Conservation (phyloP, 2,888 invertebrate species). For the Aleiodes testaceus region DNA sequence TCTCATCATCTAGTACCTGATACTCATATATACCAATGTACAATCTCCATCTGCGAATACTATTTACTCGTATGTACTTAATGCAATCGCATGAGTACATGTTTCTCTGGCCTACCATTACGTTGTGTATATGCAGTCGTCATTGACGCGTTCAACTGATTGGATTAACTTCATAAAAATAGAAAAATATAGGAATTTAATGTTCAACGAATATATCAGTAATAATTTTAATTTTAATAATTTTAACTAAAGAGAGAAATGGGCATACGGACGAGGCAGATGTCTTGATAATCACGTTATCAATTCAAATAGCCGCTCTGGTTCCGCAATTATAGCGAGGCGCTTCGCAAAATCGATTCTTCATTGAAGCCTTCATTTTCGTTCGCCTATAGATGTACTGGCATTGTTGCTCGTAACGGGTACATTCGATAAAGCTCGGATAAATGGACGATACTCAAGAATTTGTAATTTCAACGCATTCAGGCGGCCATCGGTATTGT, state of each 20-base stretch:
- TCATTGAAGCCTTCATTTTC: slow-evolving; percentile 36
- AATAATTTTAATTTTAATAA: too few relatives aligned
- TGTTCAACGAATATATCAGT: too few relatives aligned
- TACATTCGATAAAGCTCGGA: neutral
- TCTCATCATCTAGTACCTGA: too few relatives aligned
- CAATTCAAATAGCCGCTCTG: slow-evolving; percentile 50
- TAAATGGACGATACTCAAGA: slow-evolving; percentile 4
- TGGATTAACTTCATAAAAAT: neutral
- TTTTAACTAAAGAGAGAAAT: neutral
- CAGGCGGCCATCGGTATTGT: neutral
- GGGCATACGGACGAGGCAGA: slow-evolving; percentile 49
- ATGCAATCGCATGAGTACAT: too few relatives aligned
- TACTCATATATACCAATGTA: too few relatives aligned
- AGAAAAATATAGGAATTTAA: neutral
- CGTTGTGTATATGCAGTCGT: neutral
- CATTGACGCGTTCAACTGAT: too few relatives aligned
- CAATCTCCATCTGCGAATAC: too few relatives aligned
- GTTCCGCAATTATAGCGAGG: slow-evolving; percentile 48
- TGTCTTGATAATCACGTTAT: slow-evolving; percentile 53
- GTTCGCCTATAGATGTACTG: neutral
- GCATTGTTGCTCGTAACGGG: slow-evolving; percentile 9
- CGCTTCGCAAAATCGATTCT: slow-evolving; percentile 48
- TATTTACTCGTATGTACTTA: too few relatives aligned
- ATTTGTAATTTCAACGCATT: slow-evolving; percentile 7
- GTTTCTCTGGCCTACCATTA: too few relatives aligned